Conservation (phyloP, 2,113 vertebrate genomes). For the Vulpes lagopus region DNA sequence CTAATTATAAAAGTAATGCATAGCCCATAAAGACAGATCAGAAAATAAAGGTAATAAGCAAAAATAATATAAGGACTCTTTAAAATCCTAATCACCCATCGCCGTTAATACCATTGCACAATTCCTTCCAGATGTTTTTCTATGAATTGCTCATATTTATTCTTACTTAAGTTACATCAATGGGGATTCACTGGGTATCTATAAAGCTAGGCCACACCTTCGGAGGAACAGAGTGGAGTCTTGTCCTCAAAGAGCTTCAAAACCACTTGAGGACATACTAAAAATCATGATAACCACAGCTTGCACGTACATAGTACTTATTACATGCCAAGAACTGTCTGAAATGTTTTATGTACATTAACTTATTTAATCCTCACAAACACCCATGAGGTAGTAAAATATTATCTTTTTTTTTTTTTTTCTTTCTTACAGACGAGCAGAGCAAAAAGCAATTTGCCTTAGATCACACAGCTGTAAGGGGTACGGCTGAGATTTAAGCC, state of each 20-base stretch:
- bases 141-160: neutral
- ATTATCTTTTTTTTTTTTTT: neutral
- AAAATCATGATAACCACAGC: neutral
- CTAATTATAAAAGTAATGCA: constrained; percentile 43
- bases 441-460: neutral
- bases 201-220: neutral
- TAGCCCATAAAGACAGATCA: neutral
- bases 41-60: constrained; percentile 24
- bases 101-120: neutral
- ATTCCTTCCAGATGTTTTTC: neutral
- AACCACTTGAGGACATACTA: neutral
- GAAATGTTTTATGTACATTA: neutral
- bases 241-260: constrained; percentile 3
- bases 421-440: neutral
- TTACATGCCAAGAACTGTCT: neutral
- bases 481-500: neutral
- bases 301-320: neutral
- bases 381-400: neutral
- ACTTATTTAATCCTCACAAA: neutral
- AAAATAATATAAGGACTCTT: neutral
- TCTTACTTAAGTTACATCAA: constrained; percentile 20
- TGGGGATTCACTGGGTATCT: neutral
- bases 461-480: neutral
- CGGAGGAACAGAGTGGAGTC: neutral
- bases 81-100: neutral